Base-by-base conservation (phyloP, 2,113 vertebrate genomes). In the Asarcornis scutulata region DNA sequence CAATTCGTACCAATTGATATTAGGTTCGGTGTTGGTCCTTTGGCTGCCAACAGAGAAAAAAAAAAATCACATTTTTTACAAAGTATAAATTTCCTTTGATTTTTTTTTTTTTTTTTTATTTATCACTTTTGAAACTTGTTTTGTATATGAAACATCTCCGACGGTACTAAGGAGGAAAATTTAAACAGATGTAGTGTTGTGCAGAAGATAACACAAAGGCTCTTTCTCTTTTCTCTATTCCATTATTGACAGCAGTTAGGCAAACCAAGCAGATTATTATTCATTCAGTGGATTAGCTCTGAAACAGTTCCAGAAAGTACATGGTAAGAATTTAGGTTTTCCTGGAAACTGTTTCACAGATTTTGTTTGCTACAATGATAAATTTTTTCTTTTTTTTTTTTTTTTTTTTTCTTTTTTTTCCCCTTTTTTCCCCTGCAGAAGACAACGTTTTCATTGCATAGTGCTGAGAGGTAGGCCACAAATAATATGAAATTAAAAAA, bases 391-490 rank as follows among this genome's bases (percentile, higher is more conserved):
- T 1, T 40, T 40, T 40, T 40, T 40, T 40, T 13, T 40, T 40
- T 1, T n/a, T 8, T 14, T 4, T 40, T 1, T 40, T 40, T 40
- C 13, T 40, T 40, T 13, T 40, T 40, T 1, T n/a, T 8, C 12
- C 3, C 12, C 5, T 13, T 17, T 55, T 13, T 2, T 4, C 40
- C 38, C 18, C 7, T 2, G 0, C 25, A 18, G 62, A 40, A 44
- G 48, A 5, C 14, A 5, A 16, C 1, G 0, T 29, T 75, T 74
- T 31, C 22, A 8, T 29, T 44, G 34, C n/a, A 7, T 8, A 0
- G 12, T 3, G 31, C 5, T 38, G 66, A 67, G 8, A 56, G 32
- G 26, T 22, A 26, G 48, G 46, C 71, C 11, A 0, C 0, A 9
- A 72, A 14, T 2, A 13, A 56, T 2, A 5, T 0, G 2, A n/a